phyloP scores from a whole-genome alignment of 1,140 invertebrate species.

The Drosophila ambigua region DNA sequence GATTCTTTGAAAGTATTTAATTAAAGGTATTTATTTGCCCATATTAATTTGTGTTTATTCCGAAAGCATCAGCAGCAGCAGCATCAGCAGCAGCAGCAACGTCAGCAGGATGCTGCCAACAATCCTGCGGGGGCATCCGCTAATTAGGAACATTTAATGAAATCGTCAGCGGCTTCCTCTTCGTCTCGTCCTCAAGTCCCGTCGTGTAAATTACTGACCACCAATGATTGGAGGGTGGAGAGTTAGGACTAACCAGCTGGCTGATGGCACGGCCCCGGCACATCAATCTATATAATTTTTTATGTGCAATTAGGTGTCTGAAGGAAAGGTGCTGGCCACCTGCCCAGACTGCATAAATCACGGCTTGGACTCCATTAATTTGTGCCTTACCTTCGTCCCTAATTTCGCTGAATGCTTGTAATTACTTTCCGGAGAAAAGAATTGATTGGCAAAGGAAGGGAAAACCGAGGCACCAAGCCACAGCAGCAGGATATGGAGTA shows the following conservation, averaged over 20 bases:
- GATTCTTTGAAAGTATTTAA: conserved; percentile 41
- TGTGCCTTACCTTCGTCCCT: conserved; percentile 31
- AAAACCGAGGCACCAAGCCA: too few relatives aligned
- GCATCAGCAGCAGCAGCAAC: conserved; percentile 14
- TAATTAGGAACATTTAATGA: conserved; percentile 66
- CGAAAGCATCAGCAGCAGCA: conserved; percentile 19
- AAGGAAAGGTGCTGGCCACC: conserved; percentile 30
- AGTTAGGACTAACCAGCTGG: too few relatives aligned
- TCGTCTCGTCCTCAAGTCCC: conserved; percentile 9
- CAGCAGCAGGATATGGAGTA: too few relatives aligned
- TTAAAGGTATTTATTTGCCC: conserved; percentile 43
- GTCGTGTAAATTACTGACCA: conserved; percentile 54
- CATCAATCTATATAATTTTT: conserved; percentile 12
- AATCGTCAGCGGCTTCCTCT: conserved; percentile 30
- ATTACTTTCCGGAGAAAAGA: conserved; percentile 19
- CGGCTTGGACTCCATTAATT: conserved; percentile 49
- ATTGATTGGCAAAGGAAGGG: neutral
- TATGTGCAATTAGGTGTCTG: conserved; percentile 29
- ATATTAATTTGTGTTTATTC: conserved; percentile 32
- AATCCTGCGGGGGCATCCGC: conserved; percentile 20
- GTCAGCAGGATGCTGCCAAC: neutral
- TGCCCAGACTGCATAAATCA: conserved; percentile 59
- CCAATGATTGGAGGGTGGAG: conserved; percentile 17
- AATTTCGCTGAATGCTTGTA: conserved; percentile 50
- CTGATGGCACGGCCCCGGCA: too few relatives aligned